Conservation (phyloP, 2,113 vertebrate species). For the Tenebrosternarchus preto region DNA sequence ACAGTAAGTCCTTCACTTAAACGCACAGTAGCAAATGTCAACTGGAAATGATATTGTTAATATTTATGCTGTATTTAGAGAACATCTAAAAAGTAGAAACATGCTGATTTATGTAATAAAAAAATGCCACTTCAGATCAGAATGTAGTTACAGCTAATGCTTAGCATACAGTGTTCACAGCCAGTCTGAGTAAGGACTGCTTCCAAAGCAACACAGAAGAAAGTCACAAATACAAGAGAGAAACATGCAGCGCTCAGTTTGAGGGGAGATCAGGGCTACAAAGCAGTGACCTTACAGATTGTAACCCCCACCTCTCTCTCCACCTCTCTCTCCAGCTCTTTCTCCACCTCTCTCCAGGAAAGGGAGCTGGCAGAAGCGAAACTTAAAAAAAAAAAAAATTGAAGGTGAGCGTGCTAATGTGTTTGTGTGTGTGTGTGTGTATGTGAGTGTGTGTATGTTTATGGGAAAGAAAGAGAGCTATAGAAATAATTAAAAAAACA, state of each 20-base stretch:
- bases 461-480: slow-evolving; percentile 34
- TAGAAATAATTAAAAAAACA: slow-evolving; percentile 25
- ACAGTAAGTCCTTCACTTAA: neutral
- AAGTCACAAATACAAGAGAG: slow-evolving; percentile 51
- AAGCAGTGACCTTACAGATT: slow-evolving; percentile 61
- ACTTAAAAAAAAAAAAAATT: slow-evolving; percentile 63
- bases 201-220: slow-evolving; percentile 23
- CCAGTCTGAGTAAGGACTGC: slow-evolving; percentile 3
- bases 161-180: slow-evolving; percentile 10
- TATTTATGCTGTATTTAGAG: neutral
- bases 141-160: neutral
- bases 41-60: neutral
- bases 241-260: slow-evolving; percentile 55
- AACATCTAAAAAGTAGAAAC: slow-evolving; percentile 3
- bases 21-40: neutral
- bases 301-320: slow-evolving; percentile 51
- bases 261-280: slow-evolving; percentile 58
- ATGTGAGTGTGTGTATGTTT: neutral
- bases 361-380: slow-evolving; percentile 57
- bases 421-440: slow-evolving; percentile 4
- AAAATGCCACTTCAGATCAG: slow-evolving; percentile 1
- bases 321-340: slow-evolving; percentile 1
- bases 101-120: slow-evolving; percentile 19
- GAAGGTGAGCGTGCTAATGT: slow-evolving; percentile 38
- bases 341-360: slow-evolving; percentile 55